Conservation (phyloP, 1,140 invertebrate genomes). For the Odontomachus brunneus region DNA sequence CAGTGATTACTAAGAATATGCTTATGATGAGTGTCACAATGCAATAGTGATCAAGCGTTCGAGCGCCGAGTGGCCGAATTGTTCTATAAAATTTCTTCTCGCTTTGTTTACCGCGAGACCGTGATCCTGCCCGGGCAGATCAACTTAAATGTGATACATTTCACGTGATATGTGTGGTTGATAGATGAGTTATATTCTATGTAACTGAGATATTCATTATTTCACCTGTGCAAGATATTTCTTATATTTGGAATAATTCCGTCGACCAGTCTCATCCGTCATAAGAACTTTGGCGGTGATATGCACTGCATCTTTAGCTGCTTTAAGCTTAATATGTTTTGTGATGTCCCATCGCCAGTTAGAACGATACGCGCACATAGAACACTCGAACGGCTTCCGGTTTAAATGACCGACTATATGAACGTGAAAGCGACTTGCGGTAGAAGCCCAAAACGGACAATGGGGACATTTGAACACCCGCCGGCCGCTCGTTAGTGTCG, state of each 20-base stretch:
- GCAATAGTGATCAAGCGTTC: conserved; percentile 69
- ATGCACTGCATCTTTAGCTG: conserved; percentile 92
- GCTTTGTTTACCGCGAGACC: neutral
- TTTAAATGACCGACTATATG: conserved; percentile 97
- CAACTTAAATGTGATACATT: conserved; percentile 42
- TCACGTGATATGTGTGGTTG: conserved; percentile 43
- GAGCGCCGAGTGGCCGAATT: conserved; percentile 59
- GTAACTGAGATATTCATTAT: conserved; percentile 69
- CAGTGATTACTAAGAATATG: conserved; percentile 72
- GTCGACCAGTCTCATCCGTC: conserved; percentile 95
- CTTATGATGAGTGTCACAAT: conserved; percentile 61
- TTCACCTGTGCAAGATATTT: conserved; percentile 92
- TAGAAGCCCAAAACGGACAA: conserved; percentile 95
- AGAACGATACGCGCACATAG: conserved; percentile 95
- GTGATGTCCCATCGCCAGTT: conserved; percentile 99
- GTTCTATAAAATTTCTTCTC: conserved; percentile 20
- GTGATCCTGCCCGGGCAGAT: neutral
- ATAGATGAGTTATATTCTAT: conserved; percentile 53
- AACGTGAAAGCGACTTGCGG: conserved; percentile 96
- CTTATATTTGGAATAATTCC: conserved; percentile 97
- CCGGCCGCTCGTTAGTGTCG: conserved; percentile 82
- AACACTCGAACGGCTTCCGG: conserved; percentile 97
- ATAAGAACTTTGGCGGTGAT: conserved; percentile 92
- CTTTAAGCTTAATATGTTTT: conserved; percentile 96
- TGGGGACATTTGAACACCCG: conserved; percentile 95